Evolutionary conservation across 92 coral and sea anemone species (phyloP), one percentile per base, ranked within the genome.

Genomic region (Paramuricea clavata): DNA sequence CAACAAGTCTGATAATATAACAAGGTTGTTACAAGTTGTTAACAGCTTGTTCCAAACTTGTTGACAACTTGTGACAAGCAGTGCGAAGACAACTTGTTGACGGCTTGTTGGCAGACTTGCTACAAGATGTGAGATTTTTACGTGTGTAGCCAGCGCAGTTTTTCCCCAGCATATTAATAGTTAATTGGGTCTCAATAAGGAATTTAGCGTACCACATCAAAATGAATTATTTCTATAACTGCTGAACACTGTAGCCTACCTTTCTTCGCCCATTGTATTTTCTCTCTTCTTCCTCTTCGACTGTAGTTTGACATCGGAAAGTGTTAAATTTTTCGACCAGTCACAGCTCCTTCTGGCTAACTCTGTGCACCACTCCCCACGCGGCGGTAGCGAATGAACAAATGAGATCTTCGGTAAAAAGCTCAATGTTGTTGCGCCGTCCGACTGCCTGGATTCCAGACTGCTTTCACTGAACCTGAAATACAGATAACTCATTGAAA

Each of bases 361-460:
- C 76, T 97, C 99, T 93, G 95, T 91, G 89, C 99, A 97, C 98
- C 99, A 94, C 79, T 97, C 99, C 67, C 99, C 99, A 25, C 95
- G 91, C 74, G 98, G 98, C 12, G 99, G 99, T 52, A 97, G 81
- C 2, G 99, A 97, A 81, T 94, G 98, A 68, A 82, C 99, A 78
- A 97, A 89, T 54, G 99, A 93, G n/a, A 97, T 89, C 1, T 94
- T 83, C 43, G 99, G 99, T 36, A 97, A 87, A 90, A 95, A 94
- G 86, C 98, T 94, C 27, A 97, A 36, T 36, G 84, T 21, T 7
- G 84, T 59, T 39, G 6, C 27, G 9, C 30, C 64, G 60, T 25
- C 52, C 2, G 73, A 79, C 12, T 79, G 71, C 16, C 71, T 60
- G 23, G 71, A 36, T 35, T 57, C 44, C 12, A 74, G 87, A 23